Conservation (phyloP, 2,888 invertebrate species). For the Chymomyza fuscimana region DNA sequence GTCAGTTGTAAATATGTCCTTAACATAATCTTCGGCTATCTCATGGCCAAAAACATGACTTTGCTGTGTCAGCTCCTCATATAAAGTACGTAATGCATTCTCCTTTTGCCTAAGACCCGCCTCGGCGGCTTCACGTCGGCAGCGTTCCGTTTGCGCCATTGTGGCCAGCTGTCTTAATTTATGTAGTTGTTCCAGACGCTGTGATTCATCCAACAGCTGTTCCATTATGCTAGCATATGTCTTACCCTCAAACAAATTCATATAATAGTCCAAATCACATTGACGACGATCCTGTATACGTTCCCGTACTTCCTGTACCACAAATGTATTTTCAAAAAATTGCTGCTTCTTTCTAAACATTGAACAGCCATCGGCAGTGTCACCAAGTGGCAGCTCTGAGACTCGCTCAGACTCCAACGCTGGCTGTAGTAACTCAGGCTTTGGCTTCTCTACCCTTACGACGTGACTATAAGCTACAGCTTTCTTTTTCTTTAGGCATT, state of each 20-base stretch:
- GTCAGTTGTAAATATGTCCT: slow-evolving; percentile 83
- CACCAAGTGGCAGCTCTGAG: too few species aligned
- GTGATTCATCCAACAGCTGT: slow-evolving; percentile 88
- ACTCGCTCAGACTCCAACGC: too few species aligned
- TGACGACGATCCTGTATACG: slow-evolving; percentile 67
- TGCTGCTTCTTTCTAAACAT: too few species aligned
- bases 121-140: slow-evolving; percentile 89
- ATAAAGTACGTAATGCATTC: slow-evolving; percentile 85
- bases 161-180: slow-evolving; percentile 89
- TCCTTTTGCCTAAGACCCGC: slow-evolving; percentile 89
- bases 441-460: too few species aligned
- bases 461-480: too few species aligned
- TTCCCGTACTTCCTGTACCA: too few species aligned
- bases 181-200: slow-evolving; percentile 88
- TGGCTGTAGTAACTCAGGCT: too few species aligned
- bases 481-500: slow-evolving; percentile 55
- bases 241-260: slow-evolving; percentile 86
- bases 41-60: slow-evolving; percentile 77
- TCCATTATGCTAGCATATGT: slow-evolving; percentile 87
- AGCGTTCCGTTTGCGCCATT: slow-evolving; percentile 88
- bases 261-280: slow-evolving; percentile 76
- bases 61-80: slow-evolving; percentile 90
- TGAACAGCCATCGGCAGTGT: too few species aligned
- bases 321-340: too few species aligned
- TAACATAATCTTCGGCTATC: slow-evolving; percentile 83